phyloP scores from a whole-genome alignment of 2,797 vertebrate genomes.

The Cebuella pygmaea region DNA sequence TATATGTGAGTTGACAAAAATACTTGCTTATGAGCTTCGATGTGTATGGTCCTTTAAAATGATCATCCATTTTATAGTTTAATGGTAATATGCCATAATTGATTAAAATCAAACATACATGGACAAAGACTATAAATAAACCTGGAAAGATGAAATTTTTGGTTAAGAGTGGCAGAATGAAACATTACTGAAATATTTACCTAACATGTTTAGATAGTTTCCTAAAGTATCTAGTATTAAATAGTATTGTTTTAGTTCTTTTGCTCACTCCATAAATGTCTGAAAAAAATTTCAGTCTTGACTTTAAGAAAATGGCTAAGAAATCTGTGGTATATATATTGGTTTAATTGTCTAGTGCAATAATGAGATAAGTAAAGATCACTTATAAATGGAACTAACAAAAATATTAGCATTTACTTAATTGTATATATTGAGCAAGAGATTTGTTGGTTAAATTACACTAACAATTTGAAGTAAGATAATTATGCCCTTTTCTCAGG shows the following conservation, averaged over 20 bases:
- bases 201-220: background rate
- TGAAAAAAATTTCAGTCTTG: background rate
- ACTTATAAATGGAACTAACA: background rate
- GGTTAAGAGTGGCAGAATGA: background rate
- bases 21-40: background rate
- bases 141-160: background rate
- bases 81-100: background rate
- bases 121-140: background rate
- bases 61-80: background rate
- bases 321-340: background rate
- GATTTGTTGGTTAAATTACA: constrained; percentile 1
- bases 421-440: constrained; percentile 41
- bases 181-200: constrained; percentile 1
- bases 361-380: background rate
- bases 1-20: background rate
- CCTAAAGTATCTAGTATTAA: constrained; percentile 27
- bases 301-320: background rate
- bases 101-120: background rate
- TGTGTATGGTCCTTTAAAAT: background rate
- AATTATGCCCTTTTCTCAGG: constrained; percentile 8
- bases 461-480: background rate
- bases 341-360: background rate
- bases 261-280: constrained; percentile 4
- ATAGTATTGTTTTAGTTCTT: background rate
- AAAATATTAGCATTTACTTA: background rate